Evolutionary conservation across 2,113 vertebrate species (phyloP).

Genomic region (Ochotona curzoniae): DNA sequence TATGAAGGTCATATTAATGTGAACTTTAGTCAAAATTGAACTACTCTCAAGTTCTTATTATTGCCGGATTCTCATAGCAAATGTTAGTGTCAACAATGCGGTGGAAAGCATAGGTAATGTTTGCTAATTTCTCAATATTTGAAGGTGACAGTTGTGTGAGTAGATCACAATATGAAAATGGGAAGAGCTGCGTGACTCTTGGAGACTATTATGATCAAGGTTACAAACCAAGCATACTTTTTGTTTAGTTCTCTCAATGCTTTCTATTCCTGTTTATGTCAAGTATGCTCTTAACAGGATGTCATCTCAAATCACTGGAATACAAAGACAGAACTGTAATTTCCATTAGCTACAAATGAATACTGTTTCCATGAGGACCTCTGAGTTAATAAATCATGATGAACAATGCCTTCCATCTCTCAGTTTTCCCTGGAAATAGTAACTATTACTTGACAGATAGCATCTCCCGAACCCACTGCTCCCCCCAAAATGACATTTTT

Average conservation of each 20-base stretch:
- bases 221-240: slow-evolving; percentile 69
- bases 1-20: slow-evolving; percentile 30
- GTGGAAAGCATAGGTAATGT: neutral
- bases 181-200: slow-evolving; percentile 5
- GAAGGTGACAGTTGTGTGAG: neutral
- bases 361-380: slow-evolving; percentile 26
- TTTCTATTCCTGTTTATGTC: slow-evolving; percentile 62
- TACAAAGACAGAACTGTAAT: neutral
- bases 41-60: slow-evolving; percentile 13
- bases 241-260: slow-evolving; percentile 62
- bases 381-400: neutral
- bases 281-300: slow-evolving; percentile 55
- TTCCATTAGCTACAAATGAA: slow-evolving; percentile 57
- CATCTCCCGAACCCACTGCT: too few relatives aligned
- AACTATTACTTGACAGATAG: neutral
- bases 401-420: neutral
- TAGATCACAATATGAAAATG: neutral
- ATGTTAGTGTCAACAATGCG: neutral
- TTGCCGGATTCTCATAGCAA: neutral
- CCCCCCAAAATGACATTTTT: neutral
- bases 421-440: neutral
- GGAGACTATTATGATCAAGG: slow-evolving; percentile 60
- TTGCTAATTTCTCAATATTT: slow-evolving; percentile 18
- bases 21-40: neutral
- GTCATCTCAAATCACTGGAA: slow-evolving; percentile 68